Evolutionary conservation across 2,888 invertebrate genomes (phyloP).

Genomic region (Alitta virens): DNA sequence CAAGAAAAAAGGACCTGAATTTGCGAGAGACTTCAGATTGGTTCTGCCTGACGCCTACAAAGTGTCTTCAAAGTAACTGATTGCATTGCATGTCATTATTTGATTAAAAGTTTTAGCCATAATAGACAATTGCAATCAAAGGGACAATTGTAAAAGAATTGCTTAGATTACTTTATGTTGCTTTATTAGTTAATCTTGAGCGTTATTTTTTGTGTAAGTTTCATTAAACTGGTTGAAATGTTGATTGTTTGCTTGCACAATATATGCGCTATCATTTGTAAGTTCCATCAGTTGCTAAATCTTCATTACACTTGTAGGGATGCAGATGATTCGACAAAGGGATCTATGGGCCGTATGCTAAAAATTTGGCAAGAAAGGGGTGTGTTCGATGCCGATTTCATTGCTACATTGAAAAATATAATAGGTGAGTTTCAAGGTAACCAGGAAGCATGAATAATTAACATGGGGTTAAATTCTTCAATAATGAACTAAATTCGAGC

Average conservation of each 20-base stretch:
- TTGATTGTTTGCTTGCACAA: neutral
- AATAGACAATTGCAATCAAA: no score
- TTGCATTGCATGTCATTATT: neutral
- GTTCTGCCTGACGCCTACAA: constrained; percentile 80
- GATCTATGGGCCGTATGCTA: constrained; percentile 56
- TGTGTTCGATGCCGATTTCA: constrained; percentile 70
- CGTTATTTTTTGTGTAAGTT: neutral
- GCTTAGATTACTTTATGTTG: neutral
- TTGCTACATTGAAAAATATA: constrained; percentile 72
- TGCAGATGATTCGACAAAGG: constrained; percentile 53
- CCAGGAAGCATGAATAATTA: neutral
- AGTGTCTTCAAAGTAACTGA: constrained; percentile 68
- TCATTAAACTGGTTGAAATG: neutral
- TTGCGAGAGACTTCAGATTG: constrained; percentile 74
- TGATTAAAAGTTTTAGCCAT: neutral
- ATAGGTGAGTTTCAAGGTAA: neutral
- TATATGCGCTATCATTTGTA: neutral
- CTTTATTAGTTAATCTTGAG: neutral
- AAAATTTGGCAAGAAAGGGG: constrained; percentile 60
- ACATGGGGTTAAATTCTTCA: no score
- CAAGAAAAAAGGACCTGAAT: constrained; percentile 95
- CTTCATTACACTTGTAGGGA: constrained; percentile 36
- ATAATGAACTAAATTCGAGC: no score
- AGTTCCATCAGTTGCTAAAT: no score
- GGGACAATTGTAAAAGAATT: no score